phyloP scores from a whole-genome alignment of 2,888 invertebrate species.

The Hirtodrosophila trivittata region DNA sequence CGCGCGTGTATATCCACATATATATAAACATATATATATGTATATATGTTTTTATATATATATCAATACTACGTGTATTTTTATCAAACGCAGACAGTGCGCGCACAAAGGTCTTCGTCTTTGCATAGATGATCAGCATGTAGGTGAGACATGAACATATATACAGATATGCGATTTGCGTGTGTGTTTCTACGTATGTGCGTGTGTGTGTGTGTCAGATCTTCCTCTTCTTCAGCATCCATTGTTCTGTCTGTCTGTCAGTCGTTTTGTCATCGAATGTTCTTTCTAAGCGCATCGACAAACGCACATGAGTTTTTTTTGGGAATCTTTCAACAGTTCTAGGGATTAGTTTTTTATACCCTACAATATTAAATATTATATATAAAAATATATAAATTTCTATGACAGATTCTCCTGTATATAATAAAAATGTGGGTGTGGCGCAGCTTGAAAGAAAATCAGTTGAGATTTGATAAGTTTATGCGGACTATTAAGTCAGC shows the following conservation, averaged over 20 bases:
- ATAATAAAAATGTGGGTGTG: no score
- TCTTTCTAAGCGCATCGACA: constrained; percentile 31
- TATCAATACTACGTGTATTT: constrained; percentile 63
- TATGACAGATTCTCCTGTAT: no score
- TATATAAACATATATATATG: constrained; percentile 8
- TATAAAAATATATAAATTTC: no score
- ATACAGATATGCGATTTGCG: constrained; percentile 34
- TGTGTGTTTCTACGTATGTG: constrained; percentile 4
- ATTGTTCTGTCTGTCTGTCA: constrained; percentile 38
- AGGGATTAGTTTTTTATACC: no score
- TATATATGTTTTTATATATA: constrained; percentile 20
- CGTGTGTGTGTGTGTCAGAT: constrained; percentile 22
- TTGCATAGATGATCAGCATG: constrained; percentile 71
- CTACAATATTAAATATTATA: no score
- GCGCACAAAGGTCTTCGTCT: constrained; percentile 68
- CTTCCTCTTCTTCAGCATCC: constrained; percentile 34
- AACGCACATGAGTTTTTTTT: constrained; percentile 19
- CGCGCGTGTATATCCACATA: constrained; percentile 40
- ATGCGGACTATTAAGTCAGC: no score
- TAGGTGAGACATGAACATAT: constrained; percentile 70
- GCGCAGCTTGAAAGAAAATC: no score
- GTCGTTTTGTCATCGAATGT: constrained; percentile 21
- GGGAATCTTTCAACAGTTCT: not conserved
- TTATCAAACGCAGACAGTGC: constrained; percentile 73
- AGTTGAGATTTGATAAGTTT: no score